Base-by-base conservation (phyloP, 1,140 invertebrate genomes). In the Carcinoscorpius rotundicauda region DNA sequence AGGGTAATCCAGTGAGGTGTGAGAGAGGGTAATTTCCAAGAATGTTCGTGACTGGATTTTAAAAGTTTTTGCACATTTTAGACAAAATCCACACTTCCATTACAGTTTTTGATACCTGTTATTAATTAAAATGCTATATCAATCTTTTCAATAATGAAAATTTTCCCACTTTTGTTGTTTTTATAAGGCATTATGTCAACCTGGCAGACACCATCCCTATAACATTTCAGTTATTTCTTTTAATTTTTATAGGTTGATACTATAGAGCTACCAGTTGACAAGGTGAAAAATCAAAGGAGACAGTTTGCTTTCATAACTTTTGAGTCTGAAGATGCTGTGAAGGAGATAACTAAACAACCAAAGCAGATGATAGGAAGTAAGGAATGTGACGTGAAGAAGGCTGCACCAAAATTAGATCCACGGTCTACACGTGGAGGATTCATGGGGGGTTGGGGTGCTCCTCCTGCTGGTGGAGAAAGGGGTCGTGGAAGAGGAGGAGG, bases 251-350 rank as follows among this genome's bases (percentile, higher is more conserved):
- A 94, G 91, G 92, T 97, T 70, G 85, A 92, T 63, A 91, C 95
- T 71, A 84, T 97, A 62, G 93, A 97, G 79, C 91, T 95, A 86
- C 93, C 94, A 61, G 95, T 93, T 75, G 93, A 97, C 74, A 96
- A 96, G 77, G 86, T 86, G 76, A 96, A 97, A 81, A 95, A 93
- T 74, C 91, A 96, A 77, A 85, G 93, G 69, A 92, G 95, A 80
- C 90, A 87, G 64, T 96, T 95, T 80, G 94, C 91, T 75, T 96
- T 96, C 74, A 92, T 96, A 73, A 94, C 92, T 69, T 95, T 94
- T 76, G 91, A 94, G 75, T 91, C 89, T 58, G 91, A 93, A 78
- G 87, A 91, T 77, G 88, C 94, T 58, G 91, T 93, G 4, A 91
- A 91, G 73, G 89, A 93, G 73, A 81, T 95, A 52, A 79, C 96